A percentile compares a stretch with the other conserved stretches of the same genome.
Evolutionary conservation across 2,797 vertebrate species (phyloP).

Genomic region (Eurystomus glaucurus): DNA sequence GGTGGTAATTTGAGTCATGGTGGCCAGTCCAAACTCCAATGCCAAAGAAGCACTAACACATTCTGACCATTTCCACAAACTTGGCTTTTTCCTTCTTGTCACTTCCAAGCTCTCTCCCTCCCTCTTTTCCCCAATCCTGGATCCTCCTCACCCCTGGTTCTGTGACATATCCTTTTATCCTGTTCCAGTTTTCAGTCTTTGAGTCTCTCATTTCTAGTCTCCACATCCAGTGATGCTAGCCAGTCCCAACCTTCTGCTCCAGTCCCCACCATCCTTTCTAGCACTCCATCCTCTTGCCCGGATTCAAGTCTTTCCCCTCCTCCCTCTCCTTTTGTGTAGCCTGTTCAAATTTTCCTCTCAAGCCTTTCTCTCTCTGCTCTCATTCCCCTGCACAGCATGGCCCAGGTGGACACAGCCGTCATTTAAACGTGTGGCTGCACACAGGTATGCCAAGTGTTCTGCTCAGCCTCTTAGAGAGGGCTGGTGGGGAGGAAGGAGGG

Average conservation of each 20-base stretch:
- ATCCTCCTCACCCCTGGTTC: neutral
- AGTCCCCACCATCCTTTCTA: neutral
- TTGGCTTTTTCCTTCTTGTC: neutral
- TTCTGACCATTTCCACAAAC: neutral
- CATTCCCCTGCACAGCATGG: neutral
- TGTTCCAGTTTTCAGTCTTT: neutral
- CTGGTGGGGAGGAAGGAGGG: neutral
- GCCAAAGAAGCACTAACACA: neutral
- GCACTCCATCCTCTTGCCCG: neutral
- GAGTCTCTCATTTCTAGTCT: neutral
- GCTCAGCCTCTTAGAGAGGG: neutral
- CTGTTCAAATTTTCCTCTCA: neutral
- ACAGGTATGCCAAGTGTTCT: neutral
- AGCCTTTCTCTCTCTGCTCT: neutral
- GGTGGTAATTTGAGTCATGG: neutral
- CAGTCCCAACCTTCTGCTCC: neutral
- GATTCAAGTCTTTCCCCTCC: neutral
- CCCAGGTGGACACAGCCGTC: neutral
- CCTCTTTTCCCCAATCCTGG: neutral
- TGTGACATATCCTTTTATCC: neutral
- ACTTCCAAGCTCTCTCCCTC: neutral
- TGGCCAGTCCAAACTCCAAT: neutral
- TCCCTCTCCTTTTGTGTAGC: neutral
- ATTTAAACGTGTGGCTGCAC: neutral
- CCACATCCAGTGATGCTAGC: neutral